These are phyloP conservation scores for Poecile atricapillus DNA, from an alignment of 2,113 vertebrate genomes.

Conservation along the genomic window DNA sequence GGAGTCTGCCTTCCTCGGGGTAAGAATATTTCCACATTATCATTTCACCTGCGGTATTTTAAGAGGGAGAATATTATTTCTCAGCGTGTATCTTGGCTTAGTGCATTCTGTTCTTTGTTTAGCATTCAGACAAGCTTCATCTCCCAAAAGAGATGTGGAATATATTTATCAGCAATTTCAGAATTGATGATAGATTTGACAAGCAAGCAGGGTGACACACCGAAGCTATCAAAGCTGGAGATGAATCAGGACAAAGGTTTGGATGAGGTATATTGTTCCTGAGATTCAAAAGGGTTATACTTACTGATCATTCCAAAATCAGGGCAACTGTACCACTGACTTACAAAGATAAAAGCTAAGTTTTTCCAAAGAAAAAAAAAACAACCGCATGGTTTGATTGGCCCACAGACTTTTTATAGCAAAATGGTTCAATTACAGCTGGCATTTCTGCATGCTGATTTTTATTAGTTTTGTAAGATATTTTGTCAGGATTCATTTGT, in stretches of 20 bases:
- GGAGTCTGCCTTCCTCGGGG: conserved; percentile 72
- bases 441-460: conserved; percentile 21
- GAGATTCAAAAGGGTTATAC: conserved; percentile 27
- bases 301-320: conserved; percentile 37
- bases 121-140: conserved; percentile 36
- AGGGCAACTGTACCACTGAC: neutral
- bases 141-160: conserved; percentile 34
- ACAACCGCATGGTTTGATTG: neutral
- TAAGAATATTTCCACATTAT: conserved; percentile 69
- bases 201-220: neutral
- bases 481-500: conserved; percentile 33
- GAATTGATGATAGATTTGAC: conserved; percentile 45
- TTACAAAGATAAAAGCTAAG: conserved; percentile 21
- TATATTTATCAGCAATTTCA: conserved; percentile 55
- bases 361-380: neutral
- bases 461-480: conserved; percentile 42
- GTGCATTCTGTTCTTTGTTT: conserved; percentile 36
- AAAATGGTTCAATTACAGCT: conserved; percentile 39
- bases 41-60: conserved; percentile 49
- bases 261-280: conserved; percentile 46
- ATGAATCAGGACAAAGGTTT: conserved; percentile 49
- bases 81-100: neutral
- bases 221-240: conserved; percentile 6
- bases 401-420: conserved; percentile 19
- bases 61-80: conserved; percentile 10